phyloP scores from a whole-genome alignment of 2,888 invertebrate genomes.

The Cheilosia grossa region DNA sequence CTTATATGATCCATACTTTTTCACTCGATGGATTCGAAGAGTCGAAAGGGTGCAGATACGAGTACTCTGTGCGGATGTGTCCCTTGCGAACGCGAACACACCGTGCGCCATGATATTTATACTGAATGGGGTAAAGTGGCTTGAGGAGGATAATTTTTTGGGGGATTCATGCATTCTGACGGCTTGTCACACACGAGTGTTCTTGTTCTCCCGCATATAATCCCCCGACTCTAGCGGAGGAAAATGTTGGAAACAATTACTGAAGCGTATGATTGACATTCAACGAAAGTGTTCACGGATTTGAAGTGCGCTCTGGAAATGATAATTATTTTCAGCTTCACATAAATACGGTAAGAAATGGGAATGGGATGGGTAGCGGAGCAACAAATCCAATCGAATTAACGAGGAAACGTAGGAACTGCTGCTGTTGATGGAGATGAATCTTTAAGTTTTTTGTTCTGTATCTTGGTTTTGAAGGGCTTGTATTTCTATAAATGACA shows the following conservation, averaged over 20 bases:
- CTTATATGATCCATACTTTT: constrained; percentile 49
- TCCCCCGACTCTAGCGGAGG: not conserved
- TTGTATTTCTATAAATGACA: not conserved
- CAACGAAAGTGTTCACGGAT: constrained; percentile 41
- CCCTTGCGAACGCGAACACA: constrained; percentile 1
- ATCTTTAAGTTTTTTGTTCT: not conserved
- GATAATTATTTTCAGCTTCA: constrained; percentile 57
- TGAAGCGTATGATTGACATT: constrained; percentile 60
- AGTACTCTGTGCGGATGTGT: not conserved
- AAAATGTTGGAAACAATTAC: constrained; percentile 56
- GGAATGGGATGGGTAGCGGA: not conserved
- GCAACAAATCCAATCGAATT: constrained; percentile 43
- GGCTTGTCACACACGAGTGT: constrained; percentile 58
- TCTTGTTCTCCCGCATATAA: constrained; percentile 11
- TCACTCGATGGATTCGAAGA: constrained; percentile 50
- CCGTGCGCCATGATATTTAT: constrained; percentile 23
- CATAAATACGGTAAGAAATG: not conserved
- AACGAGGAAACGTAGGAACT: constrained; percentile 18
- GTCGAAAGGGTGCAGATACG: constrained; percentile 33
- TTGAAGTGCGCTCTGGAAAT: constrained; percentile 26
- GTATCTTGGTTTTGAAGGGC: not conserved
- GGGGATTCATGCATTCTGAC: constrained; percentile 60
- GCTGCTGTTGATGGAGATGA: constrained; percentile 12
- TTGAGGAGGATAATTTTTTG: constrained; percentile 36
- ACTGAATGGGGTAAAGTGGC: constrained; percentile 9